Evolutionary conservation across 2,888 invertebrate genomes (phyloP), one percentile per base, ranked within the genome.

Genomic region (Drosophila testacea): DNA sequence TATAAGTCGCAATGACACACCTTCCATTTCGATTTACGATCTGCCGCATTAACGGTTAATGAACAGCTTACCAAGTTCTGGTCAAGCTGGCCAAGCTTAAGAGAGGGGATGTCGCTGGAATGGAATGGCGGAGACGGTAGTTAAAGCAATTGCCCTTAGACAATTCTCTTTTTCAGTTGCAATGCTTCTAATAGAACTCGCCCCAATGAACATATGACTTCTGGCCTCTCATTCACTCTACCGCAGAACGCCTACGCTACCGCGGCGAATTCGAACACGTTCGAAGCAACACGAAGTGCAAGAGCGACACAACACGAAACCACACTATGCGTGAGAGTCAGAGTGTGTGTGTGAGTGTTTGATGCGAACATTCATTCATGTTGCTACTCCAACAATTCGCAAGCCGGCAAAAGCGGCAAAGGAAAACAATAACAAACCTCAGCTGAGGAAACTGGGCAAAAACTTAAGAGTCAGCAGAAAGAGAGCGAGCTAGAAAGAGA

Each of bases 1-100:
- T 88, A 88, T 90, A 87, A 90, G 88, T 88, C 71, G 68, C 59
- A 70, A 68, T 81, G 89, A 87, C 87, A 88, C 87, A 88, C 87
- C 87, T 89, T 88, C 77, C 70, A 76, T 62, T 73, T 73, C 85
- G 88, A 83, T 83, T 83, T 83, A 83, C 82, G 88, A 85, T 72
- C 73, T 63, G 46, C 67, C 69, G 87, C 74, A 74, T 85, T 85
- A 88, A 83, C 79, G 85, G 83, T 77, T 77, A 77, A 76, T 76
- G 79, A 76, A 76, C 76, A 76, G 68, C 78, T 76, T 76, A 73
- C 57, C 57, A 62, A 65, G 62, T 22, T 55, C 62, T 73, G 73
- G 42, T 47, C 51, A 73, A 65, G 42, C 56, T 22, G 22, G 22
- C 22, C 13, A 13, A 10, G 48, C 13, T n/a, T 22, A 3, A 34